phyloP scores from a whole-genome alignment of 30 jellyfish, hydroid and myxozoan species.

The Aurelia coerulea region DNA sequence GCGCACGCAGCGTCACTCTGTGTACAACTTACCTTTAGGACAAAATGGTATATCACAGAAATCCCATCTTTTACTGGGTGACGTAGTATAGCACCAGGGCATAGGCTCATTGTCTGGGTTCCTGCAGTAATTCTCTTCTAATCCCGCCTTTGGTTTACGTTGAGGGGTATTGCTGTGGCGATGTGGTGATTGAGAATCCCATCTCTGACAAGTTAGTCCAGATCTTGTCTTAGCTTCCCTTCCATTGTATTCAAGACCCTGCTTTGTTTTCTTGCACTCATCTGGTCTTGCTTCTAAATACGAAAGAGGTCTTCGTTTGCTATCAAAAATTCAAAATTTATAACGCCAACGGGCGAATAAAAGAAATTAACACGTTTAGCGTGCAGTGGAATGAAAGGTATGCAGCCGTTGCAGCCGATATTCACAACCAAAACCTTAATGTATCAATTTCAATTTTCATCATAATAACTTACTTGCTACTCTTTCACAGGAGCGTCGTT shows the following conservation, averaged over 20 bases:
- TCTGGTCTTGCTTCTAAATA: not conserved
- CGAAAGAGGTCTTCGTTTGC: no score
- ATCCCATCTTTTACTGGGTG: not conserved
- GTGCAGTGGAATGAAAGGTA: no score
- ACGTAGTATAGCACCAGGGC: conserved; percentile 63
- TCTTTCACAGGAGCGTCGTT: no score
- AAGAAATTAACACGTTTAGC: no score
- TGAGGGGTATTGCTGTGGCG: conserved; percentile 13
- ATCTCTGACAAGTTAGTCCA: conserved; percentile 47
- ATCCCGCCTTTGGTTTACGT: conserved; percentile 19
- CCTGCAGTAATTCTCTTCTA: conserved; percentile 53
- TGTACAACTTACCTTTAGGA: not conserved
- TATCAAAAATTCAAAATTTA: no score
- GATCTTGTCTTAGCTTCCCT: not conserved
- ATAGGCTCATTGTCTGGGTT: conserved; percentile 55
- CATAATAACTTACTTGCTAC: no score
- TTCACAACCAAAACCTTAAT: no score
- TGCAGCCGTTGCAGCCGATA: no score
- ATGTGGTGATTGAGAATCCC: conserved; percentile 38
- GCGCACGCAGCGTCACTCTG: not conserved
- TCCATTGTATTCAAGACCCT: conserved; percentile 33
- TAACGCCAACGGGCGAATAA: no score
- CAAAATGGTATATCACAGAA: conserved; percentile 39
- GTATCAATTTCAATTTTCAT: no score
- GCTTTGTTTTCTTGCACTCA: conserved; percentile 16